Evolutionary conservation across 1,140 invertebrate species (phyloP), one percentile per base, ranked within the genome.

Genomic region (Triops cancriformis): DNA sequence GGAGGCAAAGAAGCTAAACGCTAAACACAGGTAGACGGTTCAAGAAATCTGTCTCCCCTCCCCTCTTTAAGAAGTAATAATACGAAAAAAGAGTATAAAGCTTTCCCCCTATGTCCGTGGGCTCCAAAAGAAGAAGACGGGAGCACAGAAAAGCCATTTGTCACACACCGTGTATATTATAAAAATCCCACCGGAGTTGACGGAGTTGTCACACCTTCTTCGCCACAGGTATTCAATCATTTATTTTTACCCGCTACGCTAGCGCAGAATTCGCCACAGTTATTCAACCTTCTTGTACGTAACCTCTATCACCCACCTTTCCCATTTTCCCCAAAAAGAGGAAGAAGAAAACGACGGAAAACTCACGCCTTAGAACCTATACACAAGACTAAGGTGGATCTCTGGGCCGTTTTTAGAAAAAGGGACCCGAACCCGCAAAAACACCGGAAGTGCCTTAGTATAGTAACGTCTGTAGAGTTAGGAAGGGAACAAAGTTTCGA

Each of bases 171-270:
- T 64, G 23, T 64, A 64, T 64, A 64, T 64, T 64, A 64, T 64
- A n/a, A 64, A 37, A 64, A 64, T 64, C 51, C 51, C 51, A 64
- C 51, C 51, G 14, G 51, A 64, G 51, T 64, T 64, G 51, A 64
- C 51, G 51, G 51, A 64, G 51, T 64, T 64, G 51, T 64, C 51
- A 64, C 51, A 64, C 51, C 51, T 64, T 64, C 51, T 64, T 23
- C 18, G 51, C n/a, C 51, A 64, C 51, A 64, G 51, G 51, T 64
- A 64, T 64, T 64, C 51, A 64, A 64, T 64, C 51, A 64, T 64
- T 64, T 18, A 64, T 14, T 64, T 37, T 64, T 64, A 64, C 23
- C 51, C 51, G 51, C 51, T 23, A 64, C n/a, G 51, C n/a, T 23
- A 64, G 51, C 51, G 51, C 23, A 12, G 18, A 64, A 64, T 64